Evolutionary conservation across 2,797 vertebrate genomes (phyloP).

Genomic region (Pelodytes ibericus): DNA sequence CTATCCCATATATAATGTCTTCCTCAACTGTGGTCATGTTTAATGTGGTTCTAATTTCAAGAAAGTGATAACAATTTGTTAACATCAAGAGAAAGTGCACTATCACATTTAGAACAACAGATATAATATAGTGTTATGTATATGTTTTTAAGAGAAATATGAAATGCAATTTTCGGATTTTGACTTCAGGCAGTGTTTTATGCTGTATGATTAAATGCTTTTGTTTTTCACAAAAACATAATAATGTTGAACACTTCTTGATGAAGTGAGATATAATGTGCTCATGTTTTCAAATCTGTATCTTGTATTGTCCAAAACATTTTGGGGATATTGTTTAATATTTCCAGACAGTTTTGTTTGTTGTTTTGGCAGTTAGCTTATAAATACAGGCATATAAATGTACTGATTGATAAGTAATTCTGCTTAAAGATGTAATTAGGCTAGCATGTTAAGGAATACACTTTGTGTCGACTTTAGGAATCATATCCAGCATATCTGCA

Average conservation of each 20-base stretch:
- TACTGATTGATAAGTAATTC: too few species aligned
- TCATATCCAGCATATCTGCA: too few species aligned
- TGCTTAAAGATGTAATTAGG: too few species aligned
- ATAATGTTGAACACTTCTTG: not conserved
- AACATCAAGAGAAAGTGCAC: constrained; percentile 14
- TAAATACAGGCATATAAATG: too few species aligned
- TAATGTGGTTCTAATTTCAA: too few species aligned
- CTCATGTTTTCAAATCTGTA: not conserved
- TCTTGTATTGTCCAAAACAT: not conserved
- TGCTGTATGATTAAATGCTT: constrained; percentile 6
- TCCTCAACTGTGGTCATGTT: too few species aligned
- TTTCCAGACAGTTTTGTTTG: too few species aligned
- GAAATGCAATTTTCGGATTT: constrained; percentile 9
- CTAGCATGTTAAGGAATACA: too few species aligned
- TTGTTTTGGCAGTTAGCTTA: too few species aligned
- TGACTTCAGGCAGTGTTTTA: constrained; percentile 20
- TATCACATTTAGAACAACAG: constrained; percentile 12
- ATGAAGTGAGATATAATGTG: constrained; percentile 11
- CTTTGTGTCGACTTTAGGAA: too few species aligned
- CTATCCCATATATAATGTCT: too few species aligned
- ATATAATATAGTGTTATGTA: constrained; percentile 21
- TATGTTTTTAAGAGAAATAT: constrained; percentile 20
- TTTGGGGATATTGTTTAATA: not conserved
- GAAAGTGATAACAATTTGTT: constrained; percentile 40
- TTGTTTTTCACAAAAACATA: constrained; percentile 10